Evolutionary conservation across 2,113 vertebrate genomes (phyloP).

Genomic region (Podiceps cristatus): DNA sequence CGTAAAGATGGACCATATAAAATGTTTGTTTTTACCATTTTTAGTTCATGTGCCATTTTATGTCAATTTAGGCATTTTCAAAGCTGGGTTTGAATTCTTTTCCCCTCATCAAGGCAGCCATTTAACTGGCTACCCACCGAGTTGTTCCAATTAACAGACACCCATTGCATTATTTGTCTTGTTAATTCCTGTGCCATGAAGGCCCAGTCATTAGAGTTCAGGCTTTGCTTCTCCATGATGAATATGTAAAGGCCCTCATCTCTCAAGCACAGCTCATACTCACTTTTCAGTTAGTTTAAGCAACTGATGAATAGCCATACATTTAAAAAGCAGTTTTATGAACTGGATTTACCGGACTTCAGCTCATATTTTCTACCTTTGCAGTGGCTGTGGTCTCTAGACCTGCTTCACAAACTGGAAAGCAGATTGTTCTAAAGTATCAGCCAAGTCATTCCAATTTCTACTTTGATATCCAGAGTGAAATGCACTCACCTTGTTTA

Average conservation of each 20-base stretch:
- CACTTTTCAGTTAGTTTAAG: background rate
- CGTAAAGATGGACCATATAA: background rate
- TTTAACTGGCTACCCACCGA: conserved; percentile 37
- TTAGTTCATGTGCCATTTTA: background rate
- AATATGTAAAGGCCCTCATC: background rate
- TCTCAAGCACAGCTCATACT: background rate
- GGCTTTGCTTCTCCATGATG: background rate
- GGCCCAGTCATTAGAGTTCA: conserved; percentile 16
- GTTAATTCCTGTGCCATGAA: conserved; percentile 23
- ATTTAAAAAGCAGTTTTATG: background rate
- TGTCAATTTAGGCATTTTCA: conserved; percentile 19
- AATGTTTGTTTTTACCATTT: background rate
- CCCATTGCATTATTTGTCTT: conserved; percentile 43
- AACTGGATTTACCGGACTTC: background rate
- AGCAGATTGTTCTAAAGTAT: background rate
- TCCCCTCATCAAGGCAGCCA: background rate
- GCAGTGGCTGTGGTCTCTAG: background rate
- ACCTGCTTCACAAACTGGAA: background rate
- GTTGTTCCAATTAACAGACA: conserved; percentile 43
- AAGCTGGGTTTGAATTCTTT: background rate
- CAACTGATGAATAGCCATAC: background rate
- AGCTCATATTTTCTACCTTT: background rate
- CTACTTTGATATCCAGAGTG: background rate
- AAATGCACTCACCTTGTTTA: background rate
- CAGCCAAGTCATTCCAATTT: rapidly evolving